Percentiles rank a stretch among this genome's conserved stretches.
phyloP scores from a whole-genome alignment of 1,140 invertebrate species.

The Radopholus similis region DNA sequence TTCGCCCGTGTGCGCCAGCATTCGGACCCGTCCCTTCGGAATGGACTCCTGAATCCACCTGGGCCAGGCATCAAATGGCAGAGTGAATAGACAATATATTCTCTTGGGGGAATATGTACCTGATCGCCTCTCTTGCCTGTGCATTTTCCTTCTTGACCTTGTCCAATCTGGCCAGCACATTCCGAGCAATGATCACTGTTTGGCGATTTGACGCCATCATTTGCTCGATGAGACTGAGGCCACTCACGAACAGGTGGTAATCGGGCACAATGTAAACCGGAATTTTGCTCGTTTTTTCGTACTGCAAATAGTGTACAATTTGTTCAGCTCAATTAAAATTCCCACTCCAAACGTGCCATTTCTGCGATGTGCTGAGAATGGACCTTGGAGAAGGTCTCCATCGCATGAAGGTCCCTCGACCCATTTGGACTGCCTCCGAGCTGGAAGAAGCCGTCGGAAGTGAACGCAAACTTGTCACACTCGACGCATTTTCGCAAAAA shows the following conservation, averaged over 20 bases:
- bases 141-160: conserved; percentile 17
- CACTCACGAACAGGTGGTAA: neutral
- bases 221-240: neutral
- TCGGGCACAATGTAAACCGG: conserved; percentile 13
- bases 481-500: neutral
- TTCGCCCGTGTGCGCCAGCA: neutral
- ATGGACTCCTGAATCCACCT: conserved; percentile 12
- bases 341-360: conserved; percentile 1
- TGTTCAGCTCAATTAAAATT: neutral
- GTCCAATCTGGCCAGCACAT: conserved; percentile 9
- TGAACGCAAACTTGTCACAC: neutral
- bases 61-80: neutral
- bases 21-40: neutral
- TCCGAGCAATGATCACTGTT: conserved; percentile 6
- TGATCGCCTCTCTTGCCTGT: conserved; percentile 9
- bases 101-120: neutral
- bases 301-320: conserved; percentile 1
- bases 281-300: conserved; percentile 7
- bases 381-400: conserved; percentile 3
- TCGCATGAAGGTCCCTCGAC: conserved; percentile 8
- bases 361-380: conserved; percentile 13
- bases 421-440: neutral
- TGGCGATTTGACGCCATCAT: neutral
- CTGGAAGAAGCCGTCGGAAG: conserved; percentile 12
- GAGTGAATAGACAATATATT: neutral